Evolutionary conservation across 2,888 invertebrate genomes (phyloP), one percentile per base, ranked within the genome.

Genomic region (Melanotus villosus): DNA sequence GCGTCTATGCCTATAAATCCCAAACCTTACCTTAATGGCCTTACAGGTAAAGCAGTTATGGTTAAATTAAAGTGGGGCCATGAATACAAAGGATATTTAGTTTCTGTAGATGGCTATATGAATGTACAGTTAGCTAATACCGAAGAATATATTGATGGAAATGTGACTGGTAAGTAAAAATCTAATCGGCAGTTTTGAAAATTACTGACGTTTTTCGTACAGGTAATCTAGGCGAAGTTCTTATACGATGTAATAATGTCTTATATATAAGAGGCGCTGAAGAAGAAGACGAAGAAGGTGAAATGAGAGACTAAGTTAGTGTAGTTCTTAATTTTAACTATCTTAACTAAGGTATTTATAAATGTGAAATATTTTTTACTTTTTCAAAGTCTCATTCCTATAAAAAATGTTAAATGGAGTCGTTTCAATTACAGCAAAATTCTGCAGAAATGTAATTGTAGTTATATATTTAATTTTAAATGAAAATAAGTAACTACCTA

Each of bases 1-100:
- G 90, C 93, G 84, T 91, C 94, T 85, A 96, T 97, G 94, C 97
- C 97, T 77, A 94, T 99, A 83, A 99, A 99, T 86, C 99, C 99
- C 2, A 99, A 99, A 89, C 99, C 99, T 71, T 99, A 98, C 86
- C 88, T 99, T 62, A 99, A 99, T 88, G 95, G 96, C 81, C 89
- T 99, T 52, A 99, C 98, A 0, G 99, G 99, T 12, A 99, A 99
- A 87, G 93, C 97, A 41, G 98, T 99, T 38, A 91, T 98, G 84
- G 98, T 99, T 1, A 99, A 99, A 86, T 88, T 99, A 71, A 99
- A 99, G 84, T 99, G 99, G 99, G 99, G 99, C 26, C 99, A 99
- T 85, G 99, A 99, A 85, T 99, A 99, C 85, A 98, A 98, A 89
- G 99, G 99, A 10, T 94, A 96, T 78, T 87, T 99, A 32, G 99